phyloP scores from a whole-genome alignment of 2,888 invertebrate species.

The Abrostola triplasia region DNA sequence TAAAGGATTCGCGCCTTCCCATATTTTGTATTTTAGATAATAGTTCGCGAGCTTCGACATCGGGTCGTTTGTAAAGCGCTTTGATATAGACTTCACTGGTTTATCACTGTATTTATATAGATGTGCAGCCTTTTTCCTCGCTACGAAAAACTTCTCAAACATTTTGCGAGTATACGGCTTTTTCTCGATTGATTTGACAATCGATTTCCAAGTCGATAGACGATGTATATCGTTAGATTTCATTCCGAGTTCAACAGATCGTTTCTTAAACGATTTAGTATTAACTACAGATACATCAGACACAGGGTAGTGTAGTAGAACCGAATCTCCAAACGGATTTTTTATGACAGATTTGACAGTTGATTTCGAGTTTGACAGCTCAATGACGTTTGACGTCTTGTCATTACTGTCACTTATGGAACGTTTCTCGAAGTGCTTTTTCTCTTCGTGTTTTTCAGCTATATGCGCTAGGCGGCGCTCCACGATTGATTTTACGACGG shows the following conservation, averaged over 20 bases:
- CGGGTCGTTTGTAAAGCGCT: conserved; percentile 65
- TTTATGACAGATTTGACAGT: conserved; percentile 44
- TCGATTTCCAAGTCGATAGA: conserved; percentile 16
- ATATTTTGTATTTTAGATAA: conserved; percentile 76
- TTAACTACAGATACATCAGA: conserved; percentile 40
- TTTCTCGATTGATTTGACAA: conserved; percentile 47
- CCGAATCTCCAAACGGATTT: conserved; percentile 13
- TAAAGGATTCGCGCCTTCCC: conserved; percentile 66
- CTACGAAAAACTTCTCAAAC: conserved; percentile 9
- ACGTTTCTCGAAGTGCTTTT: conserved; percentile 41
- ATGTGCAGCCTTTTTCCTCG: not conserved
- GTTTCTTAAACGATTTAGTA: conserved; percentile 53
- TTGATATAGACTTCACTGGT: conserved; percentile 58
- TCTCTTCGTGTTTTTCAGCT: conserved; percentile 41
- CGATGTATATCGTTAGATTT: conserved; percentile 20
- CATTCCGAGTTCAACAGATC: conserved; percentile 26
- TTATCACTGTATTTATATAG: not conserved
- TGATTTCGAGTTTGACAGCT: conserved; percentile 5
- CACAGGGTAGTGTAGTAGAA: conserved; percentile 24
- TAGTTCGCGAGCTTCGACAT: conserved; percentile 69
- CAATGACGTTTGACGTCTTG: conserved; percentile 20
- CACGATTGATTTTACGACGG: conserved; percentile 35
- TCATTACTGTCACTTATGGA: conserved; percentile 25
- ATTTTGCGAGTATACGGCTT: conserved; percentile 9
- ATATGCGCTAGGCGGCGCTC: conserved; percentile 34